Evolutionary conservation across 1,140 invertebrate genomes (phyloP).

Genomic region (Drosophila albomicans): DNA sequence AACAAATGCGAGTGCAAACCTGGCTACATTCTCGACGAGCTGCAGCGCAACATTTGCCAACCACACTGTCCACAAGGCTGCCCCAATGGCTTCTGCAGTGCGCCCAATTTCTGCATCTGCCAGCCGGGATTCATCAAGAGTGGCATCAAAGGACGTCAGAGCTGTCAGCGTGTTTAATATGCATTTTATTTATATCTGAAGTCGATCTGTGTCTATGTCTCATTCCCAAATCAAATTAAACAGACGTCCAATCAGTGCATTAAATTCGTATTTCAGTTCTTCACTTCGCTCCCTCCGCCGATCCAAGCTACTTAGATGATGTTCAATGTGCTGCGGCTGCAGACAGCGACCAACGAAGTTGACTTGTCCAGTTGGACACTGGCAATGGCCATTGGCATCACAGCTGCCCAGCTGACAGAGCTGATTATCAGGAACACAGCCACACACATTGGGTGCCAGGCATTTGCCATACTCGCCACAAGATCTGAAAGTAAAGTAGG

Average conservation of each 20-base stretch:
- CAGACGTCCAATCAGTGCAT: conserved; percentile 66
- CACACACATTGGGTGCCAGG: conserved; percentile 69
- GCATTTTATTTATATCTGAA: conserved; percentile 7
- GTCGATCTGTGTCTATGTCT: not conserved
- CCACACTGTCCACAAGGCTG: conserved; percentile 88
- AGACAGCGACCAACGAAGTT: conserved; percentile 73
- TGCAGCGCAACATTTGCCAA: conserved; percentile 85
- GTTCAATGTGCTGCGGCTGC: conserved; percentile 3
- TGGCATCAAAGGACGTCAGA: conserved; percentile 88
- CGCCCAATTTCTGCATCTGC: conserved; percentile 87
- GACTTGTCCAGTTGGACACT: conserved; percentile 49
- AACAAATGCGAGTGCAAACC: conserved; percentile 86
- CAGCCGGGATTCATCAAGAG: conserved; percentile 88
- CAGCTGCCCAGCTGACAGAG: conserved; percentile 62
- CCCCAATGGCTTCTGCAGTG: conserved; percentile 87
- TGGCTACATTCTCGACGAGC: conserved; percentile 85
- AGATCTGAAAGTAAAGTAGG: conserved; percentile 36
- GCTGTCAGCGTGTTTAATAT: conserved; percentile 85
- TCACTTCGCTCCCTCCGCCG: conserved; percentile 40
- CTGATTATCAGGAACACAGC: conserved; percentile 54
- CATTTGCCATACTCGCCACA: conserved; percentile 74
- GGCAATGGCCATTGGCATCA: conserved; percentile 55
- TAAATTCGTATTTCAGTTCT: conserved; percentile 67
- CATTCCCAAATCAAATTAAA: conserved; percentile 56
- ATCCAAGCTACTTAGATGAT: conserved; percentile 41